Evolutionary conservation across 2,113 vertebrate species (phyloP), one percentile per base, ranked within the genome.

Genomic region (Leptobrachium leishanense): DNA sequence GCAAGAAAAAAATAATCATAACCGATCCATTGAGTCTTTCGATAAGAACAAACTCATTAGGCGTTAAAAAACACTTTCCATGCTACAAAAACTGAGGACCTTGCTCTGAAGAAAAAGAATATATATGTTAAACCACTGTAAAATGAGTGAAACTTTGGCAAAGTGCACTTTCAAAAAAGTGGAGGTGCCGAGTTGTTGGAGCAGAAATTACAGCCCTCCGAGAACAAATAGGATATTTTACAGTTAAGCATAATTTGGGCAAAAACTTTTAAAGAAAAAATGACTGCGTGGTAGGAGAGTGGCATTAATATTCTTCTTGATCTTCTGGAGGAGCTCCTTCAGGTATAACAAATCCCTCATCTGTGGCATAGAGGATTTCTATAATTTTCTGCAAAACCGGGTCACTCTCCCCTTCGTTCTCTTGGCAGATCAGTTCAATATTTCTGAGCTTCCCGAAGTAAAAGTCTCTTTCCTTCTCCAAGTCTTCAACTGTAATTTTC

Each of bases 381-480:
- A 99, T 89, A 80, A 99, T 99, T 93, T 92, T 94, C 90, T 96
- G 95, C 85, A 99, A 87, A 11, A 98, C 96, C 31, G 95, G 95
- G 83, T 99, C 96, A 2, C 94, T 95, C 78, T 98, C 97, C 1
- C 95, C 95, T 87, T 99, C 97, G 0, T 98, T 97, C 88, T 99
- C 98, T 88, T 99, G 97, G 86, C 98, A 99, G 84, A 99, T 98
- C 85, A 99, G 85, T 85, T 99, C 98, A 74, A 99, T 99, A 90
- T 98, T 98, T 85, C 98, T 92, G 91, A 99, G 85, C 85, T 99
- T 99, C 15, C 96, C 97, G 40, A 99, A 99, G 89, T 99, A 99
- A 94, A 99, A 99, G 85, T 99, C 98, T 89, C 98, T 95, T 90
- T 99, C 98, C 88, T 99, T 99, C 90, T 99, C 98, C 91, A 99